A percentile compares a stretch with the other conserved stretches of the same genome.
Conservation (phyloP, 2,113 vertebrate genomes). For the Rhinopomastus cyanomelas region DNA sequence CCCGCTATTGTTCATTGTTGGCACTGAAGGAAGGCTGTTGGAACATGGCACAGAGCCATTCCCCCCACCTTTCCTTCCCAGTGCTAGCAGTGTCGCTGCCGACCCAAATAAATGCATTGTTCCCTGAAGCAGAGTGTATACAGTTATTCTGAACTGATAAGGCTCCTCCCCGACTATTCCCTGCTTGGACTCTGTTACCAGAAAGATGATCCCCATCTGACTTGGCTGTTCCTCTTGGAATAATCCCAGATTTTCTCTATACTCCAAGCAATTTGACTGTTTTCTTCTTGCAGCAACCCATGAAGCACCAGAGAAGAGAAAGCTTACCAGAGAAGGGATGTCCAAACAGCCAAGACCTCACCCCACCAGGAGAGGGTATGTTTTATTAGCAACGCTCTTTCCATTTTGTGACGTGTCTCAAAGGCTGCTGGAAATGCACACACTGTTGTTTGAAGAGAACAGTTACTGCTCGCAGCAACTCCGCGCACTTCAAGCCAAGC, state of each 20-base stretch:
- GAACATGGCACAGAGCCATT: background rate
- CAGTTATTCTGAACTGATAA: slow-evolving; percentile 28
- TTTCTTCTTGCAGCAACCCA: background rate
- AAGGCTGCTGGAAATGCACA: background rate
- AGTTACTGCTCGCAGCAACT: background rate
- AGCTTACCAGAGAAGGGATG: background rate
- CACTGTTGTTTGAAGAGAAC: background rate
- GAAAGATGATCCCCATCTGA: slow-evolving; percentile 55
- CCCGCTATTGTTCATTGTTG: background rate
- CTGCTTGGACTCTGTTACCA: background rate
- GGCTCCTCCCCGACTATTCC: slow-evolving; percentile 37
- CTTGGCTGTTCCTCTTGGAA: slow-evolving; percentile 51
- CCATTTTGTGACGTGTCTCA: background rate
- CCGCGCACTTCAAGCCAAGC: background rate
- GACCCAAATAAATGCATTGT: slow-evolving; percentile 16
- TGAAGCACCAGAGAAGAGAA: background rate
- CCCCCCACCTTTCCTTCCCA: slow-evolving; percentile 26
- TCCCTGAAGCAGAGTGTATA: background rate
- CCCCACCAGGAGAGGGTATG: background rate
- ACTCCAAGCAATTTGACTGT: background rate
- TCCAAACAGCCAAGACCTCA: background rate
- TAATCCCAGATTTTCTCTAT: background rate
- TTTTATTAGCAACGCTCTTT: background rate
- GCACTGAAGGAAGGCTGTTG: background rate
- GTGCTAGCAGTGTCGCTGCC: background rate